A percentile compares a stretch with the other conserved stretches of the same genome.
phyloP scores from a whole-genome alignment of 1,140 invertebrate genomes.

The Aphelenchoides fujianensis region DNA sequence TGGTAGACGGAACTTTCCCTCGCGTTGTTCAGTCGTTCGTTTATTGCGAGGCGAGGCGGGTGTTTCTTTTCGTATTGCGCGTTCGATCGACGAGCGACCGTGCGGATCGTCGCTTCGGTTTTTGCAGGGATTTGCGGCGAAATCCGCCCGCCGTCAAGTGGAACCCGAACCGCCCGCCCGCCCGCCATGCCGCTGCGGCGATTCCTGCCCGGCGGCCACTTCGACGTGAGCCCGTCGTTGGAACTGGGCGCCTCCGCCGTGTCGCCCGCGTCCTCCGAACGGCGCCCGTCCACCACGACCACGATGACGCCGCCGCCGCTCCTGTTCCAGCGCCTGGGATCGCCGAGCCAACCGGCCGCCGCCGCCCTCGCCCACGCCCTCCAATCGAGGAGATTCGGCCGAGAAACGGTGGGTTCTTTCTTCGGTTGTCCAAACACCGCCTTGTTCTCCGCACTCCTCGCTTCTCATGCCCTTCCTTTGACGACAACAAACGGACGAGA shows the following conservation, averaged over 20 bases:
- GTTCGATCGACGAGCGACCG: too few species aligned
- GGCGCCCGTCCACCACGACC: neutral
- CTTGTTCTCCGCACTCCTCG: neutral
- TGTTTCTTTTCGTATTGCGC: too few species aligned
- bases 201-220: neutral
- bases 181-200: neutral
- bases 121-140: too few species aligned
- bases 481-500: too few species aligned
- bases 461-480: neutral
- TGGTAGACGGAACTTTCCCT: too few species aligned
- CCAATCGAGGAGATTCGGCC: neutral
- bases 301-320: neutral
- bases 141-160: neutral
- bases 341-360: neutral
- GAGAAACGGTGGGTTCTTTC: neutral
- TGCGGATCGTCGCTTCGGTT: too few species aligned
- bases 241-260: too few species aligned
- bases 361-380: neutral
- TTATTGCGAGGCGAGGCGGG: too few species aligned
- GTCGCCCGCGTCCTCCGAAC: neutral
- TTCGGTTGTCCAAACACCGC: neutral
- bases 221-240: neutral
- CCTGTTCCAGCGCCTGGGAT: neutral
- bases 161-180: neutral
- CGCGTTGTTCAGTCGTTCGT: too few species aligned